Base-by-base conservation (phyloP, 1,140 invertebrate genomes). In the Diuraphis noxia region DNA sequence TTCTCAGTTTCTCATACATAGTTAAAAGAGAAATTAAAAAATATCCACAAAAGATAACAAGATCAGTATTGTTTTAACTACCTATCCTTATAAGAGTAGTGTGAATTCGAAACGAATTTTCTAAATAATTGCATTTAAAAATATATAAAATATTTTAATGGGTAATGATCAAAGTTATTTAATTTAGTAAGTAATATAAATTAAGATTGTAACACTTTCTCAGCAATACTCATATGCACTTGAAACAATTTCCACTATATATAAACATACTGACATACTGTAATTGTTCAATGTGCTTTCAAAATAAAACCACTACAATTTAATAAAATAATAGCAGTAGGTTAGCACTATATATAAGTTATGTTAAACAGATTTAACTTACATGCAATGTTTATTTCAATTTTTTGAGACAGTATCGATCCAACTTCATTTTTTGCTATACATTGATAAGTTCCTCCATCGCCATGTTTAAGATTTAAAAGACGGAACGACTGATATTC, bases 391-490 rank as follows among this genome's bases (percentile, higher is more conserved):
- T 96, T 95, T 87, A 99, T 96, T 92, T 96, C 95, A 93, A 97
- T 97, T 94, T 97, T 96, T 93, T 98, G 96, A 94, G 97, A 98
- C 93, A 98, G 96, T 93, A 99, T 97, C 84, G 97, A 96, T 79
- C 98, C 98, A 84, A 97, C 97, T 92, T 97, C 96, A 94, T 98
- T 99, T 92, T 96, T 96, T 21, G 98, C 98, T 85, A 98, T 96
- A 94, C 98, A 99, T 93, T 98, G 96, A 94, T 99, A 99, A 56
- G 96, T 96, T 30, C 98, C 98, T 49, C 96, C 96, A 94, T 98
- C 97, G 91, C 96, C 95, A 49, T 96, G 95, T 91, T 95, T 95
- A 3, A 97, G 96, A 93, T 96, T 96, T 92, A 96, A 95, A 92
- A 98, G 98, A 93, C 97, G 96, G 94, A 97, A 97, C 93, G 97